Evolutionary conservation across 2,888 invertebrate genomes (phyloP), one percentile per base, ranked within the genome.

Genomic region (Glomeris marginata): DNA sequence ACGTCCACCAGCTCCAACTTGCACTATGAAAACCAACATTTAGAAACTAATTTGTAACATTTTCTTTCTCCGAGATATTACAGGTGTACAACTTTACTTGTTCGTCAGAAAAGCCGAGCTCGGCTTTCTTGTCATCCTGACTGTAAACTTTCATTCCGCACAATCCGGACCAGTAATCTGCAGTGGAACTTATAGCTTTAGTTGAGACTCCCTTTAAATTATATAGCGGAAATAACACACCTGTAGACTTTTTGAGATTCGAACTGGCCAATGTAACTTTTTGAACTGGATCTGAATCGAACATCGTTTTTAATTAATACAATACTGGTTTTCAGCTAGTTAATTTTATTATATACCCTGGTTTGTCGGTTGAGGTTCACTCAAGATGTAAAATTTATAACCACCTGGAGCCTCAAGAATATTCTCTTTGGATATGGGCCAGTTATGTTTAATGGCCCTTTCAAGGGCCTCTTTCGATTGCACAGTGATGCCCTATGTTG

Each of bases 341-440:
- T 37, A 38, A 28, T 3, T 28, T 28, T 8, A 28, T 28, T 28
- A 8, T 28, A 59, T 66, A 81, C 83, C 83, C 71, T 71, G 72
- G 58, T 77, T 71, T 20, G 61, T 61, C 1, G 81, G 78, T 64
- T 81, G 77, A 21, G 78, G 72, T 64, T 84, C 77, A 61, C 86
- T 76, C 46, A 83, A 67, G 47, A 95, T 74, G 61, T 74, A 78
- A 67, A 91, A 94, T 61, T 78, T 81, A 64, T 94, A 92, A 38
- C 94, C 95, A 60, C 90, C 94, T 4, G 95, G 95, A 41, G 92
- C 90, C 62, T 78, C 76, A 1, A 90, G 59, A 57, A 80, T 72
- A 58, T 77, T 71, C 58, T 78, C 73, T 20, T 71, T 68, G 21
- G 56, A 54, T 0, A 84, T 64, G 0, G 87, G 84, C 80, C 87